Percentiles rank a stretch among this genome's conserved stretches.
Conservation (phyloP, 2,797 vertebrate genomes). For the Spatula clypeata region DNA sequence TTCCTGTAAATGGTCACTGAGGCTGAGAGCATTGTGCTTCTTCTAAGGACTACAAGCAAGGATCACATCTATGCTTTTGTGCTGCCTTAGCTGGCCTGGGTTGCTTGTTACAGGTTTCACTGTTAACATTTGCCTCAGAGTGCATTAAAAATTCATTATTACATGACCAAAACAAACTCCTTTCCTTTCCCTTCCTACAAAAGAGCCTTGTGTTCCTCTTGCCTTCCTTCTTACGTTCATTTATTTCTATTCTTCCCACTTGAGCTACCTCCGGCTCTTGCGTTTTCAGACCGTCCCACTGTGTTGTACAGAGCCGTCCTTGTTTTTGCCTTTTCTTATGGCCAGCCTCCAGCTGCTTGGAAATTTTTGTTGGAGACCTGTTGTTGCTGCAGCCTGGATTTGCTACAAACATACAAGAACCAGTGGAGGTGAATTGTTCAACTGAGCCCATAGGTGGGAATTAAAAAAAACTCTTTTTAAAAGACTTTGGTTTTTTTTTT, state of each 20-base stretch:
- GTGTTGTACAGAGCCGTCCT: background rate
- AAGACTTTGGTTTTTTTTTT: background rate
- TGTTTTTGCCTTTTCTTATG: background rate
- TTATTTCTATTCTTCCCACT: background rate
- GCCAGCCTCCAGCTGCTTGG: background rate
- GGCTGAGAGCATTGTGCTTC: background rate
- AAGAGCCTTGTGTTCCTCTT: background rate
- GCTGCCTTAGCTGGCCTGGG: background rate
- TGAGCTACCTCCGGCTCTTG: background rate
- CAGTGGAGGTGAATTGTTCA: background rate
- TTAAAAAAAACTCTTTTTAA: background rate
- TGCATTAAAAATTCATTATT: background rate
- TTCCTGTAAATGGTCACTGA: background rate
- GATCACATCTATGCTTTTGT: background rate
- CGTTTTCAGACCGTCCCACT: background rate
- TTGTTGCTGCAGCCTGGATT: background rate
- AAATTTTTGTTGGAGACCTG: background rate
- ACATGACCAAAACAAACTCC: background rate
- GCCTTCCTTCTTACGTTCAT: background rate
- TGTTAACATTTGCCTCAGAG: background rate
- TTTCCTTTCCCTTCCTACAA: background rate
- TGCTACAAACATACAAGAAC: accelerated
- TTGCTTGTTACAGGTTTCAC: background rate
- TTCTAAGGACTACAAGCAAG: background rate
- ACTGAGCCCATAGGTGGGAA: background rate